A percentile compares a stretch with the other conserved stretches of the same genome.
phyloP scores from a whole-genome alignment of 2,888 invertebrate genomes.

The Dasypogon diadema region DNA sequence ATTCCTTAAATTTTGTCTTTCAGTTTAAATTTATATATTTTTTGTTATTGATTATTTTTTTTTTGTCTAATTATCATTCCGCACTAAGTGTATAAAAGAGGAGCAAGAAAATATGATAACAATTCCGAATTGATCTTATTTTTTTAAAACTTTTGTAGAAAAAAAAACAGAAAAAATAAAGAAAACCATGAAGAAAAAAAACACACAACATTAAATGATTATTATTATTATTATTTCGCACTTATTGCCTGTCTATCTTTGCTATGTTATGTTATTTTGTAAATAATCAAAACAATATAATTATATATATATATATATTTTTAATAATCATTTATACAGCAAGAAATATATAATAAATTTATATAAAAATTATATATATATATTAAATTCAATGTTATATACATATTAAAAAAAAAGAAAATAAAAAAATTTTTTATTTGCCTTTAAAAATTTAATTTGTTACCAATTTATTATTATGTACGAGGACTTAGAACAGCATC shows the following conservation, averaged over 20 bases:
- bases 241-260: slow-evolving; percentile 47
- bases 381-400: slow-evolving; percentile 47
- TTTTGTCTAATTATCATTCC: slow-evolving; percentile 25
- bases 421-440: slow-evolving; percentile 46
- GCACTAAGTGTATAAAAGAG: slow-evolving; percentile 44
- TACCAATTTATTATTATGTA: neutral
- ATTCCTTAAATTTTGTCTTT: slow-evolving; percentile 28
- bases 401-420: slow-evolving; percentile 34
- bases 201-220: slow-evolving; percentile 6
- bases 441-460: slow-evolving; percentile 30
- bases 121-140: slow-evolving; percentile 36
- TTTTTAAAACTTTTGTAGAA: slow-evolving; percentile 43
- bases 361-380: slow-evolving; percentile 46
- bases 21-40: slow-evolving; percentile 29
- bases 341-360: slow-evolving; percentile 48
- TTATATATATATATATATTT: slow-evolving; percentile 45
- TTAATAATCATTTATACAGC: slow-evolving; percentile 52
- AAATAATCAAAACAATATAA: slow-evolving; percentile 40
- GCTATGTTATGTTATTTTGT: slow-evolving; percentile 51
- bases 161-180: slow-evolving; percentile 4
- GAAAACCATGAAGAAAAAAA: neutral
- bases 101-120: slow-evolving; percentile 19
- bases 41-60: slow-evolving; percentile 33
- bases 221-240: slow-evolving; percentile 44
- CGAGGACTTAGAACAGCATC: neutral